A percentile compares a stretch with the other conserved stretches of the same genome.
Evolutionary conservation across 2,113 vertebrate genomes (phyloP).

Genomic region (Coptodon bakossiorum): DNA sequence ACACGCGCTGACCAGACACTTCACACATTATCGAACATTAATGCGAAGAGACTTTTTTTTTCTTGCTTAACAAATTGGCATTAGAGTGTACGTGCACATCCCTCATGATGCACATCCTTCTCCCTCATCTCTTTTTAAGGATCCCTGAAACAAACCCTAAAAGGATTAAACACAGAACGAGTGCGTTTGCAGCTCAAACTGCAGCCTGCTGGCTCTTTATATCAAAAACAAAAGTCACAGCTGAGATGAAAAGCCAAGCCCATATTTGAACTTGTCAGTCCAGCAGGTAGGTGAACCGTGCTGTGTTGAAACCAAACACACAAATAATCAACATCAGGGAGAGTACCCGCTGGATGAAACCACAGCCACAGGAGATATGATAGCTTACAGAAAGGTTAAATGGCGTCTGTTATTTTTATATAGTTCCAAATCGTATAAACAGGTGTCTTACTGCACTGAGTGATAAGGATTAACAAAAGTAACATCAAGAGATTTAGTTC

Average conservation of each 20-base stretch:
- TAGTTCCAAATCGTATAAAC: neutral
- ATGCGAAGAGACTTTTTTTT: neutral
- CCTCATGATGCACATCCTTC: neutral
- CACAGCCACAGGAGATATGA: neutral
- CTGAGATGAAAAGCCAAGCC: neutral
- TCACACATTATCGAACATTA: neutral
- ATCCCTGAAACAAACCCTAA: neutral
- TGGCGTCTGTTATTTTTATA: neutral
- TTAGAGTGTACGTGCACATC: neutral
- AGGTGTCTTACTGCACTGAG: neutral
- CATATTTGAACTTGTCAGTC: slow-evolving; percentile 20
- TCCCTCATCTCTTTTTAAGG: neutral
- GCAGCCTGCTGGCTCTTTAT: neutral
- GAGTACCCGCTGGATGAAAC: neutral
- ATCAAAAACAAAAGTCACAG: neutral
- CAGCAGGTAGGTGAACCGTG: neutral
- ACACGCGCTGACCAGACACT: neutral
- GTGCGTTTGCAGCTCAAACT: neutral
- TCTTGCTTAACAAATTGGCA: neutral
- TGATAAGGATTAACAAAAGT: neutral
- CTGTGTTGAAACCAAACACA: neutral
- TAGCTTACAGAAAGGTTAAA: neutral
- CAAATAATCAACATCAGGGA: neutral
- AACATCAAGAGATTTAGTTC: neutral
- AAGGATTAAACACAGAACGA: neutral